Conservation (phyloP, 2,888 invertebrate species). For the Volucella bombylans region DNA sequence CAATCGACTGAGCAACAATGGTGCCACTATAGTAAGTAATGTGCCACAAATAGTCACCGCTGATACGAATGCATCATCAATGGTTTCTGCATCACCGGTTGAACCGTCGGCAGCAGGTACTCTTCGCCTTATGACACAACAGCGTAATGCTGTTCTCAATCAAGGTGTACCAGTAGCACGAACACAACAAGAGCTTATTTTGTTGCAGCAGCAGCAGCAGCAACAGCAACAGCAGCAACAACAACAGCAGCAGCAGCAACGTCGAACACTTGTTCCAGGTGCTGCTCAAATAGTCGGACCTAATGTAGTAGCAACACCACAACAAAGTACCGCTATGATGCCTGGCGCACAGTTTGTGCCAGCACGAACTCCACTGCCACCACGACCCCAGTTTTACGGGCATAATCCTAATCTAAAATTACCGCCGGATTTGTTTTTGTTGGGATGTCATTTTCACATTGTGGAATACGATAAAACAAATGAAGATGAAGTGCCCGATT, state of each 20-base stretch:
- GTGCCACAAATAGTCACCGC: conserved; percentile 74
- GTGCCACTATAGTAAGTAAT: conserved; percentile 76
- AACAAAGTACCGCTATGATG: conserved; percentile 77
- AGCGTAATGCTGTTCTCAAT: conserved; percentile 87
- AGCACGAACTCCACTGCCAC: conserved; percentile 82
- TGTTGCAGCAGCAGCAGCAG: conserved; percentile 83
- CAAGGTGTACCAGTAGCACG: conserved; percentile 77
- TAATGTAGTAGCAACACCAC: conserved; percentile 78
- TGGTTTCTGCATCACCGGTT: conserved; percentile 74
- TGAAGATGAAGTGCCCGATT: conserved; percentile 85
- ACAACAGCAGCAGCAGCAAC: conserved; percentile 83
- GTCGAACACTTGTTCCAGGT: conserved; percentile 83
- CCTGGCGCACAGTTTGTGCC: conserved; percentile 63
- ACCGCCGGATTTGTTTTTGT: conserved; percentile 93
- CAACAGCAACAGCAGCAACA: conserved; percentile 83
- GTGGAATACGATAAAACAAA: conserved; percentile 91
- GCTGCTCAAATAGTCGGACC: conserved; percentile 76
- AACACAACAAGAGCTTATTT: conserved; percentile 83
- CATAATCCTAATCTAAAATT: conserved; percentile 95
- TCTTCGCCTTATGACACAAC: conserved; percentile 91
- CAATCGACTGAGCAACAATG: conserved; percentile 87
- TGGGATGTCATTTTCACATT: conserved; percentile 96
- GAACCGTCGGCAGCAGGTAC: conserved; percentile 88
- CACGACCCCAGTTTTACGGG: conserved; percentile 92
- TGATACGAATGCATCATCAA: conserved; percentile 81